A percentile compares a stretch with the other conserved stretches of the same genome.
Evolutionary conservation across 1,140 invertebrate genomes (phyloP).

Genomic region (Panulirus ornatus): DNA sequence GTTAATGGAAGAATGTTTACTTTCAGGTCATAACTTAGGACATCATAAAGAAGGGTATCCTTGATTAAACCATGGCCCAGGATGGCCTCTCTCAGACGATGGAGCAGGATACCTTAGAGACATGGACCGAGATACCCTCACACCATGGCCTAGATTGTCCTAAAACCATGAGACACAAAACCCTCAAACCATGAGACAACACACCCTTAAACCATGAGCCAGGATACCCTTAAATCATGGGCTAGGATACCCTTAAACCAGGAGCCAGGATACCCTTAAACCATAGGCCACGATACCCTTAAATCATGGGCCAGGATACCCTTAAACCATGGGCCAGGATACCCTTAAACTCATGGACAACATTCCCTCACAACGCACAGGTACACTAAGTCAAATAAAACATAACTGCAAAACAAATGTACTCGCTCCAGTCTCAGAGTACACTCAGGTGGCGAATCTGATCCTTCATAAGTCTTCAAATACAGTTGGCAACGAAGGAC

Average conservation of each 20-base stretch:
- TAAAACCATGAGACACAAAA: background rate
- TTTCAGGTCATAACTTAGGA: no score
- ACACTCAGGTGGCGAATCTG: no score
- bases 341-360: background rate
- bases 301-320: background rate
- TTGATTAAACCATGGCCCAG: no score
- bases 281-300: background rate
- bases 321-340: background rate
- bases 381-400: no score
- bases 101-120: background rate
- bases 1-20: background rate
- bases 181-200: no score
- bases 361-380: no score
- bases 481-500: no score
- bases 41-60: no score
- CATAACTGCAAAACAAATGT: no score
- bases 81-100: no score
- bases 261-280: background rate
- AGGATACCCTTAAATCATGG: background rate
- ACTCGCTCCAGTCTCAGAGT: no score
- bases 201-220: background rate
- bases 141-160: background rate
- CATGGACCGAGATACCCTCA: background rate
- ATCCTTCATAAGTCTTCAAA: no score
- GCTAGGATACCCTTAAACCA: background rate